These are phyloP conservation scores for Mormyrops attenuatus DNA, from an alignment of 2,797 vertebrate genomes.

Conservation along the genomic window DNA sequence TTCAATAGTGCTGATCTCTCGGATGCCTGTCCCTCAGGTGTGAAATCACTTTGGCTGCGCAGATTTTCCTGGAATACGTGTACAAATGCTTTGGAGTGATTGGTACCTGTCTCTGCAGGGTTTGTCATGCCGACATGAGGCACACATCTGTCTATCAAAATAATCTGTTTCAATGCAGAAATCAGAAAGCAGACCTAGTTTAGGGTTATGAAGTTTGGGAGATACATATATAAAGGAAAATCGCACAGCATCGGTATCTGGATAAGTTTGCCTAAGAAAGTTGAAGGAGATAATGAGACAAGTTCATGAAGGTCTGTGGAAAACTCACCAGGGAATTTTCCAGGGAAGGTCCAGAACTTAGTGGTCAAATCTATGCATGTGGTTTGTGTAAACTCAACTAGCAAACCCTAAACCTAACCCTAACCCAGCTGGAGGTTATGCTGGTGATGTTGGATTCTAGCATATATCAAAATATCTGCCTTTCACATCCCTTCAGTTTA, in stretches of 20 bases:
- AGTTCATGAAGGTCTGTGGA: neutral
- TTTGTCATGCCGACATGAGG: neutral
- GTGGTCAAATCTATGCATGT: neutral
- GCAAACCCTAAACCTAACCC: neutral
- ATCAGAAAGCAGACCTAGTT: neutral
- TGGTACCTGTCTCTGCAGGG: neutral
- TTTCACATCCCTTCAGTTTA: neutral
- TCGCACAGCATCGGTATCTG: neutral
- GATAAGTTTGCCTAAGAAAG: neutral
- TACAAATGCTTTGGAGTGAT: neutral
- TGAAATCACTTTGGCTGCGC: conserved; percentile 11
- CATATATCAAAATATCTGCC: neutral
- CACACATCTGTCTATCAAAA: neutral
- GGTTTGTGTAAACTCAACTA: neutral
- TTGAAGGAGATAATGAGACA: neutral
- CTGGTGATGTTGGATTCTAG: neutral
- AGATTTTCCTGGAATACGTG: neutral
- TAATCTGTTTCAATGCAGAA: neutral
- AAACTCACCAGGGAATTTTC: neutral
- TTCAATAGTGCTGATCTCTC: neutral
- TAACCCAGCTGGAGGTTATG: neutral
- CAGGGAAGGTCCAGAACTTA: neutral
- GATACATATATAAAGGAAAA: neutral
- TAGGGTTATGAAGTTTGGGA: neutral
- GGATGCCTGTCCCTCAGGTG: neutral